phyloP scores from a whole-genome alignment of 1,140 invertebrate genomes.

The Penaeus japonicus region DNA sequence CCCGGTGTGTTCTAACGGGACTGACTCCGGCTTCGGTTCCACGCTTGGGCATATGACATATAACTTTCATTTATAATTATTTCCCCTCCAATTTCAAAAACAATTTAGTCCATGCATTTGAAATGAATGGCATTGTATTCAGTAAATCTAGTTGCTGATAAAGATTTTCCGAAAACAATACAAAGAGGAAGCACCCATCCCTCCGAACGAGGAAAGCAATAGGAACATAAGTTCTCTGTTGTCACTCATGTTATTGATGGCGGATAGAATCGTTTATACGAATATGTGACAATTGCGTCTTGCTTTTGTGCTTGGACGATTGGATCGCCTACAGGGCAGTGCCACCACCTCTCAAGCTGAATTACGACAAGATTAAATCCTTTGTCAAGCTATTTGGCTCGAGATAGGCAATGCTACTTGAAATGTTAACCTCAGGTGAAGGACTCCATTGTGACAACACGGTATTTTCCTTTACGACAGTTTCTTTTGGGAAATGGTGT shows the following conservation, averaged over 20 bases:
- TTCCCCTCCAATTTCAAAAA: too few relatives aligned
- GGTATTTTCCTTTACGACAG: not conserved
- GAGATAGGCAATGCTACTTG: slow-evolving; percentile 54
- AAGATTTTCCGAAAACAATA: not conserved
- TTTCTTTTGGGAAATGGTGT: not conserved
- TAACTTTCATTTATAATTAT: too few relatives aligned
- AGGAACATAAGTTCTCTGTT: slow-evolving; percentile 53
- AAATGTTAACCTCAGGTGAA: slow-evolving; percentile 54
- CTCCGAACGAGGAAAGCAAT: not conserved
- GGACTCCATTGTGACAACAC: slow-evolving; percentile 44
- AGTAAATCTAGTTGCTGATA: not conserved
- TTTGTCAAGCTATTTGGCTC: slow-evolving; percentile 54
- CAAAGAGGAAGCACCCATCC: too few relatives aligned
- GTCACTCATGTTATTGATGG: slow-evolving; percentile 56
- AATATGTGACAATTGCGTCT: slow-evolving; percentile 55
- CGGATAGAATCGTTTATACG: slow-evolving; percentile 54
- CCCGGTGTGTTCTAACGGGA: slow-evolving; percentile 18
- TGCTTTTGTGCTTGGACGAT: slow-evolving; percentile 48
- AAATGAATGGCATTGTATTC: too few relatives aligned
- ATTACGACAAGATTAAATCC: slow-evolving; percentile 56
- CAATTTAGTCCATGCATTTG: too few relatives aligned
- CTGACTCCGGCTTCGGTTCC: not conserved
- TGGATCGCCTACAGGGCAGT: slow-evolving; percentile 53
- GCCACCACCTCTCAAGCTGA: slow-evolving; percentile 40
- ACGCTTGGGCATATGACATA: too few relatives aligned